phyloP scores from a whole-genome alignment of 2,113 vertebrate species.

The Tychaedon coryphoeus region DNA sequence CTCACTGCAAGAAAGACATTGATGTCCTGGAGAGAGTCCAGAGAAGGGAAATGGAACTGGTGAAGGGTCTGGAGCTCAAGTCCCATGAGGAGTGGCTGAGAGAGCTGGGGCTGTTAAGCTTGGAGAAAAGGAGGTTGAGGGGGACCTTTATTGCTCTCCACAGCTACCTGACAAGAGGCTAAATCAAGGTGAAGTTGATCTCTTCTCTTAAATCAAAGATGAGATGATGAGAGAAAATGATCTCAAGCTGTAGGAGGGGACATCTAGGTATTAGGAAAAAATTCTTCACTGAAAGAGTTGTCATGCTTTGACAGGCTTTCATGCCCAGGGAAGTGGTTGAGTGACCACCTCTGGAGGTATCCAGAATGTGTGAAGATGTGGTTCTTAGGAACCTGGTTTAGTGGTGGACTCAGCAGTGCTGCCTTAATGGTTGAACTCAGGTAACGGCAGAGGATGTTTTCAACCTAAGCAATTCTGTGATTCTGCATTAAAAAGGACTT shows the following conservation, averaged over 20 bases:
- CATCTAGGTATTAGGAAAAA: neutral
- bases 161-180: neutral
- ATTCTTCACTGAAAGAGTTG: neutral
- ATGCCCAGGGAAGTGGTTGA: neutral
- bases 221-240: neutral
- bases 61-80: neutral
- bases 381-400: accelerated
- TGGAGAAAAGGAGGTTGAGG: neutral
- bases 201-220: neutral
- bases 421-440: neutral
- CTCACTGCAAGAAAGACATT: neutral
- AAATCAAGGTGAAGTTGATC: neutral
- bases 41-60: neutral
- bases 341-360: neutral
- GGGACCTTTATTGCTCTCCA: neutral
- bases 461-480: neutral
- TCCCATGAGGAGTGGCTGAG: neutral
- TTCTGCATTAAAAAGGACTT: neutral
- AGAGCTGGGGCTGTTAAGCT: neutral
- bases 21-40: neutral
- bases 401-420: neutral
- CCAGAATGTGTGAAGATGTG: neutral
- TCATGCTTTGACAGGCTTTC: too few relatives aligned
- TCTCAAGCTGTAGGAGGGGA: neutral
- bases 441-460: neutral